Conservation (phyloP, 2,888 invertebrate genomes). For the Periphyllus acericola region DNA sequence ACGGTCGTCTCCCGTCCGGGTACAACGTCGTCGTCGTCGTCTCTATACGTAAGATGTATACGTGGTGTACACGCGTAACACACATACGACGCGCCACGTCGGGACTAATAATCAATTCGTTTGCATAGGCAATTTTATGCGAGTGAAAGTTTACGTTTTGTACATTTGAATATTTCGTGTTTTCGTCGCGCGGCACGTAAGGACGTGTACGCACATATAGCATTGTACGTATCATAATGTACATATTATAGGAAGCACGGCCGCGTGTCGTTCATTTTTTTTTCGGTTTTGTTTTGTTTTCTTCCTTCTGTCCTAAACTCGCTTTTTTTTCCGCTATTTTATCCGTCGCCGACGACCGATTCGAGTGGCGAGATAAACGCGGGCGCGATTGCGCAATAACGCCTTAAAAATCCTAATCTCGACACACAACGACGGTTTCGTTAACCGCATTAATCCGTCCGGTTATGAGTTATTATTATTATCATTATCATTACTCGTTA, state of each 20-base stretch:
- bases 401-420: constrained; percentile 5
- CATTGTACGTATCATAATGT: background rate
- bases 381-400: background rate
- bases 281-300: too few species aligned
- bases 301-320: too few species aligned
- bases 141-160: constrained; percentile 45
- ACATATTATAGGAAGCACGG: background rate
- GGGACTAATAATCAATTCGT: constrained; percentile 45
- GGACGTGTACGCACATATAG: background rate
- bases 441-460: too few species aligned
- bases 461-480: too few species aligned
- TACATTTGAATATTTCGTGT: constrained; percentile 24
- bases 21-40: too few species aligned
- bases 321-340: background rate
- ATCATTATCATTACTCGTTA: background rate
- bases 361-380: background rate
- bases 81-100: background rate
- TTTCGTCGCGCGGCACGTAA: background rate
- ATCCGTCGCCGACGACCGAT: background rate
- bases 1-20: too few species aligned
- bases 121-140: background rate
- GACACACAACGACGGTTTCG: background rate
- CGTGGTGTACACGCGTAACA: background rate
- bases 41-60: too few species aligned
- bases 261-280: background rate